Evolutionary conservation across 2,113 vertebrate genomes (phyloP).

Genomic region (Plotosus lineatus): DNA sequence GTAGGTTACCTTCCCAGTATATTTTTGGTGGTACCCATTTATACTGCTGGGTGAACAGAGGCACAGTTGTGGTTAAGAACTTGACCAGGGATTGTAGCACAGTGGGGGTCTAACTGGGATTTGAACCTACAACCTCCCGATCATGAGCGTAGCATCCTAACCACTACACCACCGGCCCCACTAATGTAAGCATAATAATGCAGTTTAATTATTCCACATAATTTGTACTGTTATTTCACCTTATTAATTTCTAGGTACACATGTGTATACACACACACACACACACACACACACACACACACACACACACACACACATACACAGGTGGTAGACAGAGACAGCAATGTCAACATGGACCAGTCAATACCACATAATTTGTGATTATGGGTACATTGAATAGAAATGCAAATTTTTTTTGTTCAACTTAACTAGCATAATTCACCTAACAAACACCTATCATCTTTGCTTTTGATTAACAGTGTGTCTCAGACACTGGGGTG

Average conservation of each 20-base stretch:
- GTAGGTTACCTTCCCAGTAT: too few species aligned
- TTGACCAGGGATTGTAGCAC: too few species aligned
- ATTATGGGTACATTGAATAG: conserved; percentile 19
- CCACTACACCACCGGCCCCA: too few species aligned
- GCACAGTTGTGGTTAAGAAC: too few species aligned
- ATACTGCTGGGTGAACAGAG: too few species aligned
- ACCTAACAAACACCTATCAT: conserved; percentile 65
- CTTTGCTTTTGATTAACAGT: conserved; percentile 66
- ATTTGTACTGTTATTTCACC: conserved; percentile 52
- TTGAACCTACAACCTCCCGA: too few species aligned
- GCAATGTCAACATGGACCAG: neutral
- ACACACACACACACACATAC: neutral
- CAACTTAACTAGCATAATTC: conserved; percentile 59
- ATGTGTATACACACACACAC: neutral
- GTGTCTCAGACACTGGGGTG: conserved; percentile 50
- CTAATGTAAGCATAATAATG: conserved; percentile 21
- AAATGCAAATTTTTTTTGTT: conserved; percentile 48
- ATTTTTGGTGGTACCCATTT: too few species aligned
- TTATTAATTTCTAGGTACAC: conserved; percentile 25
- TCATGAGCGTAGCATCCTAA: too few species aligned
- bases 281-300: neutral
- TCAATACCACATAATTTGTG: conserved; percentile 9
- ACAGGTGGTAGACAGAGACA: conserved; percentile 6
- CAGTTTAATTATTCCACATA: too few species aligned
- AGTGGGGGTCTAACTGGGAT: too few species aligned